A percentile compares a stretch with the other conserved stretches of the same genome.
phyloP scores from a whole-genome alignment of 2,888 invertebrate genomes.

The Orthosia incerta region DNA sequence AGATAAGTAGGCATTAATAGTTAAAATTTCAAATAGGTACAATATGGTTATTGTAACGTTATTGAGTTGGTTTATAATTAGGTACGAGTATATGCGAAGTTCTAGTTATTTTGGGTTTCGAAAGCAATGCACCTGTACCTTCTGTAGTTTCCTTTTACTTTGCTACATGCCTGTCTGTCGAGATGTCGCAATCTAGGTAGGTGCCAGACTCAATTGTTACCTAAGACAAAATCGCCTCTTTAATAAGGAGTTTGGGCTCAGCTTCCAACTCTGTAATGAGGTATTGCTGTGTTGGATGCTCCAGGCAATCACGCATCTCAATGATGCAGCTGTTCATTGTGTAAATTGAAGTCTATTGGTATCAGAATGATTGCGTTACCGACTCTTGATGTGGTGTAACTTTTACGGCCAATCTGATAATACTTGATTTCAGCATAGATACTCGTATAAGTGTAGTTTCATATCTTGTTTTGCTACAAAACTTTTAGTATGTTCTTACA shows the following conservation, averaged over 20 bases:
- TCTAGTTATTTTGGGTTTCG: neutral
- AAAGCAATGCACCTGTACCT: neutral
- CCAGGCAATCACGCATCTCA: constrained; percentile 17
- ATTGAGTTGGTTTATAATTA: too few relatives aligned
- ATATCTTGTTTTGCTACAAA: too few relatives aligned
- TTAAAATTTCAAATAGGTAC: neutral
- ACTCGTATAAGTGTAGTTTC: too few relatives aligned
- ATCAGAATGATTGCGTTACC: neutral
- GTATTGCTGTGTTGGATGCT: neutral
- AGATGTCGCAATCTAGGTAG: constrained; percentile 13
- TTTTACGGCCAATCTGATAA: neutral
- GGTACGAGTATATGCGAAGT: neutral
- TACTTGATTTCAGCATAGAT: too few relatives aligned
- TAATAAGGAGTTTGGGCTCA: constrained; percentile 16
- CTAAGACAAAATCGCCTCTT: constrained; percentile 8
- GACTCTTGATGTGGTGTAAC: neutral
- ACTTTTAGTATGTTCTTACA: too few relatives aligned
- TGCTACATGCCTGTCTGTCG: neutral
- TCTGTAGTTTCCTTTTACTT: neutral
- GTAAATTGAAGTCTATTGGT: constrained; percentile 6
- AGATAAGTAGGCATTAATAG: neutral
- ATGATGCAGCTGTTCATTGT: neutral
- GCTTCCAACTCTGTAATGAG: constrained; percentile 19
- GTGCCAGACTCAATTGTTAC: neutral
- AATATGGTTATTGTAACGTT: neutral